Evolutionary conservation across 1,140 invertebrate species (phyloP).

Genomic region (Bombus superbus): DNA sequence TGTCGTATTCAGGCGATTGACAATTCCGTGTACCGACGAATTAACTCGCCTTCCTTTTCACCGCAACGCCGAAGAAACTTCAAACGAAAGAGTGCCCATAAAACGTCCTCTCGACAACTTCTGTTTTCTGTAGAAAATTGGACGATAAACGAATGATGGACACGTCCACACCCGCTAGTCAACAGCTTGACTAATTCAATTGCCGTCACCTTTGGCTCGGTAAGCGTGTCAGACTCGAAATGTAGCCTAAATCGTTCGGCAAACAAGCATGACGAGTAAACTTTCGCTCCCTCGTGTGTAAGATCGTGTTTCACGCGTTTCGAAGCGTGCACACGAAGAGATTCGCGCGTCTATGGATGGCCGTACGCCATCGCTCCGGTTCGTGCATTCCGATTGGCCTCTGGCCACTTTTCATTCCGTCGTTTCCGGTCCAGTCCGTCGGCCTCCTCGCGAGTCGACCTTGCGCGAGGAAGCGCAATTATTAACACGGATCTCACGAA

Average conservation of each 20-base stretch:
- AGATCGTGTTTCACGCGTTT: slow-evolving; percentile 23
- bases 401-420: slow-evolving; percentile 56
- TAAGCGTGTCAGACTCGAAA: not conserved
- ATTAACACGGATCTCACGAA: slow-evolving; percentile 62
- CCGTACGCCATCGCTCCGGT: slow-evolving; percentile 32
- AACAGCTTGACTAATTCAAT: slow-evolving; percentile 25
- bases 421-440: slow-evolving; percentile 57
- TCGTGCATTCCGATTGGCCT: slow-evolving; percentile 59
- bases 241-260: slow-evolving; percentile 21
- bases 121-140: not conserved
- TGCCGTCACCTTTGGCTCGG: not conserved
- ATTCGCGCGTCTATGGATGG: not conserved
- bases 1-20: too few relatives aligned
- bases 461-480: slow-evolving; percentile 59
- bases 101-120: not conserved
- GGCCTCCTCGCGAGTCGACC: slow-evolving; percentile 54
- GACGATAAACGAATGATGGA: not conserved
- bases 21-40: too few relatives aligned
- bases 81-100: too few relatives aligned
- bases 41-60: too few relatives aligned
- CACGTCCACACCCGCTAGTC: slow-evolving; percentile 1
- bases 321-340: not conserved
- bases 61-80: too few relatives aligned
- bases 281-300: slow-evolving; percentile 1
- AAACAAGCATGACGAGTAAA: slow-evolving; percentile 30